These are phyloP conservation scores for Grammomys surdaster DNA, from an alignment of 2,113 vertebrate species.

Conservation along the genomic window DNA sequence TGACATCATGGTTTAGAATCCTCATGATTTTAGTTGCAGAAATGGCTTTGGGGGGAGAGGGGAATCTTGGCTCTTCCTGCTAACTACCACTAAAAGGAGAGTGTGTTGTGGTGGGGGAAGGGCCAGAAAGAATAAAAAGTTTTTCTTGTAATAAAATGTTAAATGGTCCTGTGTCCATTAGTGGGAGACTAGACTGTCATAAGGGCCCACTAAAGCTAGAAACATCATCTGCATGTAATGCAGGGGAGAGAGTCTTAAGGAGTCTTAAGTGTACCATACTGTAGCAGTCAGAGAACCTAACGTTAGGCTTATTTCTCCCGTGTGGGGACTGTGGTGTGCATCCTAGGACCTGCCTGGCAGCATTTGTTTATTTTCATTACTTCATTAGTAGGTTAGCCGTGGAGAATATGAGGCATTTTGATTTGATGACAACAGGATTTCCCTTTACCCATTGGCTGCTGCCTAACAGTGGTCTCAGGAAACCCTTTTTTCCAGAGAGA, in stretches of 20 bases:
- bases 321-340: too few species aligned
- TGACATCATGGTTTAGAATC: not conserved
- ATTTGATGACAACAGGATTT: slow-evolving; percentile 22
- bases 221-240: not conserved
- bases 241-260: not conserved
- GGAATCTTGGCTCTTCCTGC: slow-evolving; percentile 11
- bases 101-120: not conserved
- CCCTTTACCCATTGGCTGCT: not conserved
- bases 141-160: slow-evolving; percentile 42
- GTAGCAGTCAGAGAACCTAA: slow-evolving; percentile 7
- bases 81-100: slow-evolving; percentile 4
- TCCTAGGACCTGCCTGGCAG: not conserved
- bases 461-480: not conserved
- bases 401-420: not conserved
- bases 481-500: slow-evolving; percentile 10
- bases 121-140: not conserved
- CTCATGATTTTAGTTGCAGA: slow-evolving; percentile 36
- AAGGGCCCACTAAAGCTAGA: not conserved
- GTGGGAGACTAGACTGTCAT: not conserved
- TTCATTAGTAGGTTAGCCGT: not conserved
- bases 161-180: not conserved
- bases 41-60: slow-evolving; percentile 1
- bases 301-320: not conserved
- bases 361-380: not conserved
- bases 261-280: not conserved